phyloP scores from a whole-genome alignment of 2,113 vertebrate species.

The Neotragus pygmaeus region DNA sequence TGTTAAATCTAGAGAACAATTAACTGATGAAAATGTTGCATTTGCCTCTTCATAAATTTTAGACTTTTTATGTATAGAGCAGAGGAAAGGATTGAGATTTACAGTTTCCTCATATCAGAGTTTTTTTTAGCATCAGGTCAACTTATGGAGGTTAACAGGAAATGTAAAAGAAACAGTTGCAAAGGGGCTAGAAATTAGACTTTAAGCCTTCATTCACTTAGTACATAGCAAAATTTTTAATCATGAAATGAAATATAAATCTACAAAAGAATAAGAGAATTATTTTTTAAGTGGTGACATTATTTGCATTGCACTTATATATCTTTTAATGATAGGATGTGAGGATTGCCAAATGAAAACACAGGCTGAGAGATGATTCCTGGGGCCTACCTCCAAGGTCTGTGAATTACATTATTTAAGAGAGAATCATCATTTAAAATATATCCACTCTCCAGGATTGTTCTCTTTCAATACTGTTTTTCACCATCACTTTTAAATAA shows the following conservation, averaged over 20 bases:
- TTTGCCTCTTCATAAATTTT: not conserved
- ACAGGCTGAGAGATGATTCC: not conserved
- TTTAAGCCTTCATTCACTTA: not conserved
- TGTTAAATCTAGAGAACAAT: not conserved
- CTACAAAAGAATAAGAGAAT: not conserved
- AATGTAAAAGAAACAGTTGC: constrained; percentile 22
- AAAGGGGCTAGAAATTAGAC: not conserved
- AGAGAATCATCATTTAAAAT: constrained; percentile 21
- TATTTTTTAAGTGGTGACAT: not conserved
- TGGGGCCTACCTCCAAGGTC: not conserved
- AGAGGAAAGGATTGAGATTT: not conserved
- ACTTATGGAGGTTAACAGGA: constrained; percentile 13
- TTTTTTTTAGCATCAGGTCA: not conserved
- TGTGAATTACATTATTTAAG: constrained; percentile 4
- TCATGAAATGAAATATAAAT: not conserved
- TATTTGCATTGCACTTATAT: not conserved
- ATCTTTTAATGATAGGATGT: not conserved
- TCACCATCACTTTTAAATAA: constrained; percentile 29
- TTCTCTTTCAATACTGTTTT: not conserved
- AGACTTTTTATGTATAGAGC: not conserved
- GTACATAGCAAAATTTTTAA: not conserved
- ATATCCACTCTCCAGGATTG: not conserved
- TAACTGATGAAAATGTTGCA: not conserved
- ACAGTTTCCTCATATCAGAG: not conserved
- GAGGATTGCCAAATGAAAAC: not conserved